Evolutionary conservation across 2,888 invertebrate genomes (phyloP), one percentile per base, ranked within the genome.

Genomic region (Dasysyrphus tricinctus): DNA sequence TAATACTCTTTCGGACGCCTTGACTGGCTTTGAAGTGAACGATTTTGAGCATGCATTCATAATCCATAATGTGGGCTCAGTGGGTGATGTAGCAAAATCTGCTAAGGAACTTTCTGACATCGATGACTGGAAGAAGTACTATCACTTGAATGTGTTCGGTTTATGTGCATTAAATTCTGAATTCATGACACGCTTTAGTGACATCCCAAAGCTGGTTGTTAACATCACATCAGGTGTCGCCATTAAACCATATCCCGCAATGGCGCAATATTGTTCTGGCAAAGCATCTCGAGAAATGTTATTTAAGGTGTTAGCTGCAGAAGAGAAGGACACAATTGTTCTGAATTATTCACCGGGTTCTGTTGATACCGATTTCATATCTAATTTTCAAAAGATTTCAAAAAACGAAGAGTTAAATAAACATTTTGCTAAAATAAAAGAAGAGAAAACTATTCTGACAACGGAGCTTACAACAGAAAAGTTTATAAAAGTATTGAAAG

Each of bases 281-380:
- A 98, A 98, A 93, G 97, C 98, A 0, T 96, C 97, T 0, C 94
- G 98, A 70, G 97, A 98, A 91, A 96, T 98, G 95, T 97, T 96
- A 91, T 98, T 98, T 90, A 95, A 95, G 90, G 96, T 96, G 5
- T 93, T 98, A 69, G 97, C 98, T 0, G 93, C 94, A 69, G 98
- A 98, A 92, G 95, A 97, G 89, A 61, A 70, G 5, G 88, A 90
- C 39, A 90, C 90, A 0, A 93, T 95, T 83, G 96, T 98, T 11
- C 91, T 99, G 57, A 98, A 96, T 92, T 99, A 98, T 93, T 96
- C 97, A 0, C 98, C 99, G 0, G 98, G 98, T 16, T 97, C 98
- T 0, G 96, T 98, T 3, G 95, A 97, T 89, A 99, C 98, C 0
- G 96, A 97, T 73, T 98, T 99, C 98, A 95, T 96, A 73, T 93